phyloP scores from a whole-genome alignment of 2,888 invertebrate species.

The Nephrotoma guestfalica region DNA sequence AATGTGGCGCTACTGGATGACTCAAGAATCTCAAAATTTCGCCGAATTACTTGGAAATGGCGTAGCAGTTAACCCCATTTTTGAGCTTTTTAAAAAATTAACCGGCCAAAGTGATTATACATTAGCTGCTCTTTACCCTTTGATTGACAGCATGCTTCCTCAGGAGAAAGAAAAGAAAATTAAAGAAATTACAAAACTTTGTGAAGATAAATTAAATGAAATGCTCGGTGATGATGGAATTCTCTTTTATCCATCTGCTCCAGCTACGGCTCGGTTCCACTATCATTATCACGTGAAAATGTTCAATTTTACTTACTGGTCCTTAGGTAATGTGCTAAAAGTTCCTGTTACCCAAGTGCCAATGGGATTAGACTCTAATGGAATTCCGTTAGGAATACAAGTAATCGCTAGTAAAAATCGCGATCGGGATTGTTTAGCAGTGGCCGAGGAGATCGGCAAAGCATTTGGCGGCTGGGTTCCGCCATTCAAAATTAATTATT shows the following conservation, averaged over 20 bases:
- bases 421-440: conserved; percentile 75
- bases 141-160: conserved; percentile 51
- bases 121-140: conserved; percentile 48
- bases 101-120: conserved; percentile 48
- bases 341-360: conserved; percentile 79
- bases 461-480: conserved; percentile 84
- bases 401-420: conserved; percentile 68
- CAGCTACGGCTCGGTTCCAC: conserved; percentile 69
- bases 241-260: conserved; percentile 67
- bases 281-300: conserved; percentile 60
- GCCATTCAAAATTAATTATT: conserved; percentile 32
- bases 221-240: conserved; percentile 65
- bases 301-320: conserved; percentile 74
- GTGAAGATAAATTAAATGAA: conserved; percentile 43
- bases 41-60: conserved; percentile 48
- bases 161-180: conserved; percentile 50
- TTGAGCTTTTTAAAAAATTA: conserved; percentile 23
- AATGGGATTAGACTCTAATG: conserved; percentile 64
- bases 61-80: conserved; percentile 28
- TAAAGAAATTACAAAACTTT: conserved; percentile 37
- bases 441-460: conserved; percentile 74
- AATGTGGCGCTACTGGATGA: conserved; percentile 66
- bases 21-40: conserved; percentile 50
- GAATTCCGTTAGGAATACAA: conserved; percentile 80
- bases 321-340: conserved; percentile 68